A percentile compares a stretch with the other conserved stretches of the same genome.
Conservation (phyloP, 2,113 vertebrate genomes). For the Hyperopisus bebe region DNA sequence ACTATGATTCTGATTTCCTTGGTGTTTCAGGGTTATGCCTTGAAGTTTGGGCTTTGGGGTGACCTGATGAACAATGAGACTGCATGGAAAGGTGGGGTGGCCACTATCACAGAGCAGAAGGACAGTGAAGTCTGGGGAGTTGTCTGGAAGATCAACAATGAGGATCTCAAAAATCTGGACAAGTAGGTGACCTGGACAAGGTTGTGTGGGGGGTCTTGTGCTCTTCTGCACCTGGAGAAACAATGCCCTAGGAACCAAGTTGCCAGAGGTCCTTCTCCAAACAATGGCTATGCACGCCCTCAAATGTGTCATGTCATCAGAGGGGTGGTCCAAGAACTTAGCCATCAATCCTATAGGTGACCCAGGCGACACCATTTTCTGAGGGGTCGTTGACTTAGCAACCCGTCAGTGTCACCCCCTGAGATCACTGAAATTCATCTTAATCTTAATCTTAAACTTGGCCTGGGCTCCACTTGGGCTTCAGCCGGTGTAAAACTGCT, state of each 20-base stretch:
- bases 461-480: too few species aligned
- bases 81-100: constrained; percentile 68
- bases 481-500: too few species aligned
- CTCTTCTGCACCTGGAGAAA: not conserved
- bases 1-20: constrained; percentile 31
- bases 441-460: too few species aligned
- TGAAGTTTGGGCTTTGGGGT: constrained; percentile 64
- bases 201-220: not conserved
- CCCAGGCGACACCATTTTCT: not conserved
- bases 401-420: not conserved
- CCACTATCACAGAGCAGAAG: constrained; percentile 63
- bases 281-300: not conserved
- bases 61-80: constrained; percentile 49
- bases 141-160: constrained; percentile 65
- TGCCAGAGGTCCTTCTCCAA: not conserved
- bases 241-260: not conserved
- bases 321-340: not conserved
- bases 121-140: constrained; percentile 73
- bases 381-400: not conserved
- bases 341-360: not conserved
- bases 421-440: not conserved
- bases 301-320: not conserved
- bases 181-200: constrained; percentile 46
- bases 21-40: constrained; percentile 63
- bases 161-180: constrained; percentile 52